Evolutionary conservation across 2,888 invertebrate species (phyloP).

Genomic region (Leptinotarsa haldemani): DNA sequence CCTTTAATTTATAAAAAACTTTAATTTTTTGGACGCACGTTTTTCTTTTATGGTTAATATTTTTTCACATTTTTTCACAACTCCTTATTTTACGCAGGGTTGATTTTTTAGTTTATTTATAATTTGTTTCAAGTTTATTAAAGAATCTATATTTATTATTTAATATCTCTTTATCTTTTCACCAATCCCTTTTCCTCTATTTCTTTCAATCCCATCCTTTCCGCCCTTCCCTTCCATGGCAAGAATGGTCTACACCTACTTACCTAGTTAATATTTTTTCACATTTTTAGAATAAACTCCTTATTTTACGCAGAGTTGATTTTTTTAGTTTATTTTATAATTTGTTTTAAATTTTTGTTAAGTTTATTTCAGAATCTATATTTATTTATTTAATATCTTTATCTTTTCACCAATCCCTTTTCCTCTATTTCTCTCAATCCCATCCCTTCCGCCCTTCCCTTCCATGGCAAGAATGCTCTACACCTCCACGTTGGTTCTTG

Average conservation of each 20-base stretch:
- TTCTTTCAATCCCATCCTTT: slow-evolving; percentile 1
- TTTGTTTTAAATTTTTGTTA: background rate
- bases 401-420: slow-evolving; percentile 1
- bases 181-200: slow-evolving; percentile 1
- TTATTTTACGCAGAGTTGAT: slow-evolving; percentile 15
- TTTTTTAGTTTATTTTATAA: background rate
- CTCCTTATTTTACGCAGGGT: slow-evolving; percentile 1
- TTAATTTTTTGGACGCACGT: slow-evolving; percentile 10
- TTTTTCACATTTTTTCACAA: slow-evolving; percentile 10
- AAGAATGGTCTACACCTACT: background rate
- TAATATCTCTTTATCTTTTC: slow-evolving; percentile 1
- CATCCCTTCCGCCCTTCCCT: slow-evolving; percentile 6
- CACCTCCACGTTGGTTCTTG: slow-evolving; percentile 20
- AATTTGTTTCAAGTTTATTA: background rate
- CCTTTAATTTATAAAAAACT: slow-evolving; percentile 22
- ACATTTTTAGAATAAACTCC: slow-evolving; percentile 16
- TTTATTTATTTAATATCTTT: background rate
- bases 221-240: slow-evolving; percentile 1
- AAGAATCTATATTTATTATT: too few relatives aligned
- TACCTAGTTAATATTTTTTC: background rate
- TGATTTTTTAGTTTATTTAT: slow-evolving; percentile 1
- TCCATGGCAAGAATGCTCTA: slow-evolving; percentile 20
- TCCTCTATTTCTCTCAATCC: background rate
- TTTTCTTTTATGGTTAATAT: slow-evolving; percentile 4
- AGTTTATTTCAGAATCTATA: background rate